phyloP scores from a whole-genome alignment of 1,140 invertebrate species.

The Myzus persicae region DNA sequence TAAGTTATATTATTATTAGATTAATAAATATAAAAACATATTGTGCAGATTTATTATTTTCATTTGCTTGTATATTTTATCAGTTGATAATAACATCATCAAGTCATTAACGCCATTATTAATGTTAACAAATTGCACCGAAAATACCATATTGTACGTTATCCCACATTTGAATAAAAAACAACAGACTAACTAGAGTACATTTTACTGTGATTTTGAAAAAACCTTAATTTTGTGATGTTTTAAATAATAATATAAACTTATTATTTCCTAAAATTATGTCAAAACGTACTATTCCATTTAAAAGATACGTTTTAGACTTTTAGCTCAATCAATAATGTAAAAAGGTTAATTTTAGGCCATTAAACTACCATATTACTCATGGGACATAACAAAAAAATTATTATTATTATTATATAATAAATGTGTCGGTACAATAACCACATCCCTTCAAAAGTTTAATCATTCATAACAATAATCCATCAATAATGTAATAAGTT shows the following conservation, averaged over 20 bases:
- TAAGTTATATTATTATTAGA: background rate
- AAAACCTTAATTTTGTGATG: background rate
- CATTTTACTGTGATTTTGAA: background rate
- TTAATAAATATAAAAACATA: background rate
- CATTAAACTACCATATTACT: background rate
- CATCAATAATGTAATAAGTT: background rate
- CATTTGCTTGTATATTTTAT: background rate
- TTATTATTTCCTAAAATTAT: background rate
- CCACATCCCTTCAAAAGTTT: background rate
- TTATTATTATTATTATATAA: background rate
- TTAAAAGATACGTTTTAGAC: background rate
- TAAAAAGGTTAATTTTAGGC: background rate
- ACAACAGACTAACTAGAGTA: background rate
- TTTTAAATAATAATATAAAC: background rate
- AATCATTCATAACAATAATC: background rate
- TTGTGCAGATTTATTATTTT: background rate
- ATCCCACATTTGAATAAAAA: background rate
- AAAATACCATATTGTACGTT: background rate
- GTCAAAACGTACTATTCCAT: background rate
- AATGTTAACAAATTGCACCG: background rate
- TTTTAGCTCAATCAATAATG: background rate
- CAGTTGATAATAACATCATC: background rate
- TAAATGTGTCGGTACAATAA: background rate
- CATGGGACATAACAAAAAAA: background rate
- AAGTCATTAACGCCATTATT: background rate